Evolutionary conservation across 1,140 invertebrate genomes (phyloP), one percentile per base, ranked within the genome.

Genomic region (Zaprionus tsacasi): DNA sequence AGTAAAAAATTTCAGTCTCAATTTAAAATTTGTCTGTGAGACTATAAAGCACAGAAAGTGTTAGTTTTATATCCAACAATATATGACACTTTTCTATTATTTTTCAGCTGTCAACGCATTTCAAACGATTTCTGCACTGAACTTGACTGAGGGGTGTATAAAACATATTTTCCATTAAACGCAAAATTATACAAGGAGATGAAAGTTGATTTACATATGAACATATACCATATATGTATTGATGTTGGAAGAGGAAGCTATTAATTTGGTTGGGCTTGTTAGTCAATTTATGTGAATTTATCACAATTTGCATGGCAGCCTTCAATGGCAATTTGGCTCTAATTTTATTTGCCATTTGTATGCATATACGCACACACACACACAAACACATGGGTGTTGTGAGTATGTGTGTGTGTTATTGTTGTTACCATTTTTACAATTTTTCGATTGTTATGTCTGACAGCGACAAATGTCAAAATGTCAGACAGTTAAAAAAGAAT

Each of bases 401-500:
- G 10, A 33, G 30, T 35, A 35, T 21, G 25, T 50, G 25, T 50
- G 10, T 27, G 21, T 48, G 38, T 58, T 68, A 55, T 48, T 64
- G 48, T 67, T 59, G 71, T 82, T 75, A 68, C 70, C 61, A 76
- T 82, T 81, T 76, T 56, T 65, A 65, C 50, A 56, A 50, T 65
- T 64, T 70, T 65, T 78, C 81, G 82, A 85, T 85, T 81, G 81
- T 85, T 85, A 76, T 78, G 81, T 85, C 74, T 86, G 81, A 85
- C 81, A 85, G 81, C 78, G 78, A 85, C 74, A 81, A 85, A 85
- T 85, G 81, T 85, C 78, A 86, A 69, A 86, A 86, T 85, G 82
- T 75, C 82, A 85, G 71, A 73, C 81, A 78, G 70, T 65, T 71
- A 57, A 65, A 70, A 70, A 50, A 80, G 68, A 40, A 63, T 55